Evolutionary conservation across 1,140 invertebrate genomes (phyloP).

Genomic region (Pachyrhynchus sulphureomaculatus): DNA sequence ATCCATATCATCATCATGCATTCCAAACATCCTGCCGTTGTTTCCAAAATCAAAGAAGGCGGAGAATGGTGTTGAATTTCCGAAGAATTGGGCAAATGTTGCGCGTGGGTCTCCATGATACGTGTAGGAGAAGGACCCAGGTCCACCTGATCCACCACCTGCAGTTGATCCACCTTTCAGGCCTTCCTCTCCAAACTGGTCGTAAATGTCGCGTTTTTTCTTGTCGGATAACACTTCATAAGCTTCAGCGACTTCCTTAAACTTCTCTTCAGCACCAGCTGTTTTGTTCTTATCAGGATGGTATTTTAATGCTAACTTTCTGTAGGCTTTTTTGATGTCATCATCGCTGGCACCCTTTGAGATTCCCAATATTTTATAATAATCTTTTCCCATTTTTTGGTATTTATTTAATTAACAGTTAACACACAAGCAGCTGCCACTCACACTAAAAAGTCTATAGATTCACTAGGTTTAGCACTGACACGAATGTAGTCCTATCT

Average conservation of each 20-base stretch:
- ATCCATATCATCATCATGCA: constrained; percentile 76
- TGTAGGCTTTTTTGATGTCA: constrained; percentile 97
- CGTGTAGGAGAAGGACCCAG: constrained; percentile 62
- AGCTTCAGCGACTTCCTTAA: constrained; percentile 98
- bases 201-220: constrained; percentile 94
- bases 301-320: constrained; percentile 96
- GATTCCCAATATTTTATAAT: constrained; percentile 93
- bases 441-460: constrained; percentile 4
- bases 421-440: background rate
- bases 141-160: constrained; percentile 51
- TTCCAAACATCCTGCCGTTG: constrained; percentile 63
- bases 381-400: constrained; percentile 92
- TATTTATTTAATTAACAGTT: background rate
- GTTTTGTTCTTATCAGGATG: constrained; percentile 99
- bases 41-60: constrained; percentile 63
- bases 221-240: constrained; percentile 97
- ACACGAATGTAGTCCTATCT: background rate
- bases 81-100: constrained; percentile 94
- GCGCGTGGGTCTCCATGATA: constrained; percentile 85
- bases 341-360: constrained; percentile 86
- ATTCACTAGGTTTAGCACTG: constrained; percentile 3
- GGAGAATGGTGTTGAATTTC: constrained; percentile 65
- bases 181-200: constrained; percentile 95
- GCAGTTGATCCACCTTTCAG: constrained; percentile 70
- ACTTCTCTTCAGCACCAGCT: constrained; percentile 92